Conservation (phyloP, 2,113 vertebrate genomes). For the Ciconia boyciana region DNA sequence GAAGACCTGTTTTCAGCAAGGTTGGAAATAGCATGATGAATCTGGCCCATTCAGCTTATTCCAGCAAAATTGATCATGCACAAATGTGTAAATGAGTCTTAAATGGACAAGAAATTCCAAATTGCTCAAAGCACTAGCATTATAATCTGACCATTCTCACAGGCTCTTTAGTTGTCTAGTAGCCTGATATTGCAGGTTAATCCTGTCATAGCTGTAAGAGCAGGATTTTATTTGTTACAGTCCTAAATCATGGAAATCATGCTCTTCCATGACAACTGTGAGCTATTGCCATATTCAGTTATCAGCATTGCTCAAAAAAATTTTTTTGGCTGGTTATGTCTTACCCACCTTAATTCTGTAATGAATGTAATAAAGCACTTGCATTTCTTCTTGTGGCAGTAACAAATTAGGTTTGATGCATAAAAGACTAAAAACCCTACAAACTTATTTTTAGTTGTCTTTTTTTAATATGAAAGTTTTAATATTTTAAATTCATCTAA, state of each 20-base stretch:
- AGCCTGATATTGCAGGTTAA: not conserved
- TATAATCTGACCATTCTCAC: not conserved
- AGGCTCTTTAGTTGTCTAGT: not conserved
- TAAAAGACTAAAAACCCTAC: not conserved
- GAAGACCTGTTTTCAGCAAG: not conserved
- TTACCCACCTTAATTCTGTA: not conserved
- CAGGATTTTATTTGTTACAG: not conserved
- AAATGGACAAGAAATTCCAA: not conserved
- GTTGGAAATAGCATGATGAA: not conserved
- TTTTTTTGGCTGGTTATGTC: conserved; percentile 19
- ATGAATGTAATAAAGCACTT: conserved; percentile 24
- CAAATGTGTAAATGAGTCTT: not conserved
- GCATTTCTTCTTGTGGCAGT: not conserved
- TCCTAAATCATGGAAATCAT: not conserved
- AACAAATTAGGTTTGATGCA: not conserved
- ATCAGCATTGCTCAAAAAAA: not conserved
- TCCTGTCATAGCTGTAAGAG: not conserved
- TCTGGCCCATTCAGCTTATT: not conserved
- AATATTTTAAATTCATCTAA: not conserved
- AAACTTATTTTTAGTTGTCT: not conserved
- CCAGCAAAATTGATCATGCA: not conserved
- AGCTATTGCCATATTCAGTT: not conserved
- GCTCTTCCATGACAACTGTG: not conserved
- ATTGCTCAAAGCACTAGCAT: not conserved
- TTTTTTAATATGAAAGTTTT: not conserved